These are phyloP conservation scores for Grapholita molesta DNA, from an alignment of 1,140 invertebrate genomes.

Conservation along the genomic window DNA sequence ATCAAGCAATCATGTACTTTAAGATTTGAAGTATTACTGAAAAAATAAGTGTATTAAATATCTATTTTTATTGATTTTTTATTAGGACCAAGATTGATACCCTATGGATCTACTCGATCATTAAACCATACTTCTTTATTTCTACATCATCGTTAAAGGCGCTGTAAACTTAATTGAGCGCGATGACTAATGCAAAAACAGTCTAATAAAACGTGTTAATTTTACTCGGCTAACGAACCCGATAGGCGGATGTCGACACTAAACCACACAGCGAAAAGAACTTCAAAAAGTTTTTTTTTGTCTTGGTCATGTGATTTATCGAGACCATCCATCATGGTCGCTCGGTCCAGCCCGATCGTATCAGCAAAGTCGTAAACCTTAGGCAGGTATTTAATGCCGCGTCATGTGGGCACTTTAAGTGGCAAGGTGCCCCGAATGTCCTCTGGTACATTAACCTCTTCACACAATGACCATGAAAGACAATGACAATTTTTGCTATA, in stretches of 20 bases:
- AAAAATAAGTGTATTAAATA: too few species aligned
- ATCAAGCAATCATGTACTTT: too few species aligned
- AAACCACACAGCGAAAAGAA: neutral
- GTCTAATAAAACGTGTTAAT: neutral
- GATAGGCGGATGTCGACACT: constrained; percentile 1
- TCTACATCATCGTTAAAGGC: neutral
- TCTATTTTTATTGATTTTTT: too few species aligned
- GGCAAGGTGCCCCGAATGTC: constrained; percentile 5
- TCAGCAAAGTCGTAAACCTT: neutral
- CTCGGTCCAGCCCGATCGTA: constrained; percentile 4
- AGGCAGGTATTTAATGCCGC: neutral
- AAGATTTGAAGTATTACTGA: too few species aligned
- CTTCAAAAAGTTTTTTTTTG: neutral
- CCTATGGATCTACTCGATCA: too few species aligned
- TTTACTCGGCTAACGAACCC: constrained; percentile 10
- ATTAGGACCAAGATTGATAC: too few species aligned
- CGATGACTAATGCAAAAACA: constrained; percentile 3
- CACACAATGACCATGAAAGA: neutral
- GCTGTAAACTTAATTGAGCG: neutral
- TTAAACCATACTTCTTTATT: neutral
- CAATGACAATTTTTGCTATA: too few species aligned
- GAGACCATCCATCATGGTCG: neutral
- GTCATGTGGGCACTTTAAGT: neutral
- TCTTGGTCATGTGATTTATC: neutral
- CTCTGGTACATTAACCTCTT: neutral